phyloP scores from a whole-genome alignment of 2,797 vertebrate genomes.

The Geotrypetes seraphini region DNA sequence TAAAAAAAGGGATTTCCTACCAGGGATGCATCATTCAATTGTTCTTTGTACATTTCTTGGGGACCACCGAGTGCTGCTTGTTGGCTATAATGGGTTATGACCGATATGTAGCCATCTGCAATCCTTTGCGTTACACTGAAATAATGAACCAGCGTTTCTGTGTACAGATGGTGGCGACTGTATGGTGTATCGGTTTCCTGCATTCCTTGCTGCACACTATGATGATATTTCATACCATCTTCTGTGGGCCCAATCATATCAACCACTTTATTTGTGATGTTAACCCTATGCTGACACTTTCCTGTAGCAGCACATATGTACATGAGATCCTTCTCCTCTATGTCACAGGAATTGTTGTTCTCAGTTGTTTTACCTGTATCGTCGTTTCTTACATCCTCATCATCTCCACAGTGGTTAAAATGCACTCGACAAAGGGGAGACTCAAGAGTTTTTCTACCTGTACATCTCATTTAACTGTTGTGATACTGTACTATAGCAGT shows the following conservation, averaged over 20 bases:
- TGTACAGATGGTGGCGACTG: neutral
- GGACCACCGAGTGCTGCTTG: conserved; percentile 6
- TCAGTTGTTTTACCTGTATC: conserved; percentile 5
- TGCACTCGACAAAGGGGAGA: neutral
- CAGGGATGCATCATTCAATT: conserved; percentile 10
- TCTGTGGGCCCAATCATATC: conserved; percentile 13
- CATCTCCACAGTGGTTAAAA: neutral
- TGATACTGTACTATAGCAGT: neutral
- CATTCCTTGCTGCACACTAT: conserved; percentile 13
- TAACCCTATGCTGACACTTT: conserved; percentile 12
- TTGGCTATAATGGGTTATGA: conserved; percentile 21
- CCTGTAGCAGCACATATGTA: conserved; percentile 3
- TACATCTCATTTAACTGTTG: conserved; percentile 3
- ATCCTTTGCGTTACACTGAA: conserved; percentile 12
- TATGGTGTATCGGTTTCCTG: conserved; percentile 20
- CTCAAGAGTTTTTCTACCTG: conserved; percentile 8
- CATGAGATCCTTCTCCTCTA: conserved; percentile 10
- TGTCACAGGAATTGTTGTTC: conserved; percentile 10
- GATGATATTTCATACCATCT: conserved; percentile 3
- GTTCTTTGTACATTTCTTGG: conserved; percentile 7
- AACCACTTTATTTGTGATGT: conserved; percentile 28
- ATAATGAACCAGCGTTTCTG: conserved; percentile 2
- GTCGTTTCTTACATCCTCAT: neutral
- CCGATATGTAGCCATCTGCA: conserved; percentile 26
- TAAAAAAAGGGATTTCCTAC: too few relatives aligned